A percentile compares a stretch with the other conserved stretches of the same genome.
phyloP scores from a whole-genome alignment of 2,888 invertebrate genomes.

The Tetragonisca angustula region DNA sequence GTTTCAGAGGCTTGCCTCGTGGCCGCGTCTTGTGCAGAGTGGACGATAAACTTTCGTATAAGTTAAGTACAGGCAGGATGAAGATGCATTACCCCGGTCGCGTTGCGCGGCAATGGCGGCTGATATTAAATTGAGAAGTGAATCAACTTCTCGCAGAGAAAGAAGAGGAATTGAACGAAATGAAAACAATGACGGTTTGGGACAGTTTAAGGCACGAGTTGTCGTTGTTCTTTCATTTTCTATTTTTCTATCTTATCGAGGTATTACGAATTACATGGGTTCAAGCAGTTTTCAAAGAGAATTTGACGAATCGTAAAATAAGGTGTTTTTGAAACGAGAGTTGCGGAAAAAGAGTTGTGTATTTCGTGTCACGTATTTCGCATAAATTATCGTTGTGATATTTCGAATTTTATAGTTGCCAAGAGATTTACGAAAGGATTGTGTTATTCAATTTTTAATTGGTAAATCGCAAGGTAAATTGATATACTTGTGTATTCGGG shows the following conservation, averaged over 20 bases:
- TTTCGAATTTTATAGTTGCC: too few species aligned
- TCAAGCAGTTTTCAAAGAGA: too few species aligned
- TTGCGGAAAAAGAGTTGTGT: too few species aligned
- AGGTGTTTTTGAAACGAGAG: too few species aligned
- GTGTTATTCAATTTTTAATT: background rate
- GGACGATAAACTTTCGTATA: conserved; percentile 81
- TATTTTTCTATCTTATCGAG: background rate
- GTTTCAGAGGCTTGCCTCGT: conserved; percentile 43
- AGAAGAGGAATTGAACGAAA: conserved; percentile 8
- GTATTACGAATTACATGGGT: background rate
- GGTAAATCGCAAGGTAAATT: background rate
- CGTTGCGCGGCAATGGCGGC: conserved; percentile 35
- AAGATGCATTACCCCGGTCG: conserved; percentile 68
- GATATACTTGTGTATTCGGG: background rate
- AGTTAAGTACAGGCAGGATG: conserved; percentile 80
- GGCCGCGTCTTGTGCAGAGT: conserved; percentile 76
- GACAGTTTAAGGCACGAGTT: background rate
- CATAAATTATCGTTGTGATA: too few species aligned
- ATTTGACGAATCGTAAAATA: too few species aligned
- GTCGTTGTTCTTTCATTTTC: background rate
- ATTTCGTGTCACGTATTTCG: too few species aligned
- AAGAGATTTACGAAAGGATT: background rate
- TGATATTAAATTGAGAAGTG: conserved; percentile 57
- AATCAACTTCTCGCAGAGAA: background rate
- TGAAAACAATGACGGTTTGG: background rate